Conservation (phyloP, 2,113 vertebrate genomes). For the Phrynosoma platyrhinos region DNA sequence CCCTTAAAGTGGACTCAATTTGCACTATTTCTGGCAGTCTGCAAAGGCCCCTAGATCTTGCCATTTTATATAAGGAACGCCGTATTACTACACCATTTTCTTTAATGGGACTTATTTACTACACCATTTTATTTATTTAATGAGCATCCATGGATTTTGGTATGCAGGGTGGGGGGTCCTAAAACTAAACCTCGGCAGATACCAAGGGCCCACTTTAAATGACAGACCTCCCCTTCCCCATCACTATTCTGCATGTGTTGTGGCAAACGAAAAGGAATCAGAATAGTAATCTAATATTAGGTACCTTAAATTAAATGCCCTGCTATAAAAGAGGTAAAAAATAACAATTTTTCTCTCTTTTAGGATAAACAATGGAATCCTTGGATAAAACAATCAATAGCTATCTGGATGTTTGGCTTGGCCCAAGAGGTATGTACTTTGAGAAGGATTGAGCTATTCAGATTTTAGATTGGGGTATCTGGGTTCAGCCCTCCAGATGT, state of each 20-base stretch:
- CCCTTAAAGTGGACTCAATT: too few species aligned
- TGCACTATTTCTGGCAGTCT: too few species aligned
- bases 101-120: too few species aligned
- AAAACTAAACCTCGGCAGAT: neutral
- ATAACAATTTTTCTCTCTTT: conserved; percentile 52
- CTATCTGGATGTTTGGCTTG: conserved; percentile 90
- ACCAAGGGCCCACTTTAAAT: neutral
- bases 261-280: neutral
- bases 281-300: neutral
- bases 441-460: neutral
- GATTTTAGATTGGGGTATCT: neutral
- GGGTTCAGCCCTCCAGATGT: too few species aligned
- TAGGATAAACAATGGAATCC: conserved; percentile 89
- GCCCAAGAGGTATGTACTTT: conserved; percentile 89
- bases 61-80: too few species aligned
- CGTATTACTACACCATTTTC: too few species aligned
- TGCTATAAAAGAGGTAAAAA: conserved; percentile 15
- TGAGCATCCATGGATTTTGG: too few species aligned
- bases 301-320: neutral
- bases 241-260: neutral
- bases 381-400: conserved; percentile 89
- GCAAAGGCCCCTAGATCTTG: too few species aligned
- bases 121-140: too few species aligned
- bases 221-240: accelerated
- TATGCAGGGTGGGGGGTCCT: neutral